Conservation (phyloP, 2,113 vertebrate genomes). For the Cyphomyrus discorhynchus region DNA sequence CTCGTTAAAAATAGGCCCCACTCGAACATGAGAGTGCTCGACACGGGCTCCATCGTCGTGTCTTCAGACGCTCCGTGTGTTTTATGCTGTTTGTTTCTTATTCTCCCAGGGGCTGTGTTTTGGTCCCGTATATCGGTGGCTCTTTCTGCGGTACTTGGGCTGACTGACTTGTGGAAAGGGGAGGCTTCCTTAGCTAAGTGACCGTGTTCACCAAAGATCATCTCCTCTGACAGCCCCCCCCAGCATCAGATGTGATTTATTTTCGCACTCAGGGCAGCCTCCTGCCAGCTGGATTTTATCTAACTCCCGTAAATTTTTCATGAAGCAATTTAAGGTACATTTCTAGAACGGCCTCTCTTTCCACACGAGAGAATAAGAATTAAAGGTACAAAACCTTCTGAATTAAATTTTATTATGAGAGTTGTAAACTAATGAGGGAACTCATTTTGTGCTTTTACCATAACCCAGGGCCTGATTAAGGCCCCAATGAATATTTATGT, state of each 20-base stretch:
- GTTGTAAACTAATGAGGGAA: neutral
- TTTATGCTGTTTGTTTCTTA: neutral
- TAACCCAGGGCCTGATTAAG: neutral
- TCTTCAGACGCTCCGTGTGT: neutral
- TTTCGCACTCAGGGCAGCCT: neutral
- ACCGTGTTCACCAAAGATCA: neutral
- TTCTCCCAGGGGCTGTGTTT: neutral
- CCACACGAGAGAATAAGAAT: neutral
- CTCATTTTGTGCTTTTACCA: neutral
- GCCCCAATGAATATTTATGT: neutral
- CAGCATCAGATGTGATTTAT: neutral
- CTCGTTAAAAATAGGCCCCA: slow-evolving; percentile 17
- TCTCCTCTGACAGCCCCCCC: neutral
- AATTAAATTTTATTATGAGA: neutral
- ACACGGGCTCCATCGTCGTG: neutral
- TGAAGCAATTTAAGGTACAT: neutral
- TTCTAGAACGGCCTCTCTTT: neutral
- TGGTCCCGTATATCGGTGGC: neutral
- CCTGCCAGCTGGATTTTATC: neutral
- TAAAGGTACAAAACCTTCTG: neutral
- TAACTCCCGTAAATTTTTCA: neutral
- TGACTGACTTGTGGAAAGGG: neutral
- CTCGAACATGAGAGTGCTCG: neutral
- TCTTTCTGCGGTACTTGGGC: neutral
- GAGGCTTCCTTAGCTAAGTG: neutral